Evolutionary conservation across 2,797 vertebrate genomes (phyloP).

Genomic region (Euphonia xanthogaster): DNA sequence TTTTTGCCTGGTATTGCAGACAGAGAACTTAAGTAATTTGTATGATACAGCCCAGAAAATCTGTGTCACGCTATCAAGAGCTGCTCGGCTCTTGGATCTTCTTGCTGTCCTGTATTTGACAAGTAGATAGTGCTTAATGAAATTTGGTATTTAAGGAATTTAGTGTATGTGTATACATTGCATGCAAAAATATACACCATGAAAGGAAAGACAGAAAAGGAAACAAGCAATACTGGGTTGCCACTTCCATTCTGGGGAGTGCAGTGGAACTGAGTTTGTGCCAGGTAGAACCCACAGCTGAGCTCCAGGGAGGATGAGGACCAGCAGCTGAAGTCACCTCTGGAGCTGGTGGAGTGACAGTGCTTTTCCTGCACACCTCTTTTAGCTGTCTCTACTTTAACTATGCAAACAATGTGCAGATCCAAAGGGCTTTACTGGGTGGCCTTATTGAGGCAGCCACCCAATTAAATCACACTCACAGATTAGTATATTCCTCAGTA

Average conservation of each 20-base stretch:
- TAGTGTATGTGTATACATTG: accelerated
- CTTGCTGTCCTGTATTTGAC: background rate
- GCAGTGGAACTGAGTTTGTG: background rate
- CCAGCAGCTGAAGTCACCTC: background rate
- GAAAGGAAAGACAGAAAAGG: background rate
- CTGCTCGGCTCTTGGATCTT: background rate
- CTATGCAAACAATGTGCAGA: background rate
- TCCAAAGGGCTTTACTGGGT: background rate
- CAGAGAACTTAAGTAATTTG: background rate
- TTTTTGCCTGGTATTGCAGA: background rate
- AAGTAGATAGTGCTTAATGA: background rate
- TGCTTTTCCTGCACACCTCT: accelerated
- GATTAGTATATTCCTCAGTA: background rate
- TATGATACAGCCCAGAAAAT: background rate
- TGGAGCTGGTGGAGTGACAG: background rate
- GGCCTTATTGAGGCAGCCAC: background rate
- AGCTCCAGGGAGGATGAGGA: background rate
- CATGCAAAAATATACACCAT: background rate
- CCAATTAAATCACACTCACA: background rate
- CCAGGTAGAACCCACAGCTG: background rate
- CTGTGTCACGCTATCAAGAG: background rate
- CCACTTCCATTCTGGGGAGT: background rate
- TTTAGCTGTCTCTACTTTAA: background rate
- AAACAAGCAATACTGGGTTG: background rate
- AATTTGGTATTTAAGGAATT: background rate